Percentiles rank a stretch among this genome's conserved stretches.
phyloP scores from a whole-genome alignment of 2,113 vertebrate species.

The Tautogolabrus adspersus region DNA sequence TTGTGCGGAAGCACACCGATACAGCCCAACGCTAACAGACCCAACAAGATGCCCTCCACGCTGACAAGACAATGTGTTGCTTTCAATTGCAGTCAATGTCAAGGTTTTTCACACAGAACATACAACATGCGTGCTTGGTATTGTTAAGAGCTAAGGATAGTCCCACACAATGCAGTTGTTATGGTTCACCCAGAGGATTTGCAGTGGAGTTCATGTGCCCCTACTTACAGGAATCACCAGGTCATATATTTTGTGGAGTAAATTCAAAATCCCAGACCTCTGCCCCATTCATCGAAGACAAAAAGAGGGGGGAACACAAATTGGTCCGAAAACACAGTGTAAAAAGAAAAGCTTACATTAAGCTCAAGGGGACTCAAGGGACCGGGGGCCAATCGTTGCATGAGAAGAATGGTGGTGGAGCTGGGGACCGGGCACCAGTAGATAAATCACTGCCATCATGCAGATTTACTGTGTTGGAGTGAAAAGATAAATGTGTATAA shows the following conservation, averaged over 20 bases:
- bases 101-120: slow-evolving; percentile 57
- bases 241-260: slow-evolving; percentile 81
- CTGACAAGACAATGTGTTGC: slow-evolving; percentile 61
- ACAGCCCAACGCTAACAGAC: slow-evolving; percentile 21
- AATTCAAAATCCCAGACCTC: slow-evolving; percentile 79
- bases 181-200: slow-evolving; percentile 72
- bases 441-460: slow-evolving; percentile 95
- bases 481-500: slow-evolving; percentile 97
- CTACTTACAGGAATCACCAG: slow-evolving; percentile 67
- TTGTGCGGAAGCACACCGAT: slow-evolving; percentile 31
- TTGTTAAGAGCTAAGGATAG: slow-evolving; percentile 68
- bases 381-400: slow-evolving; percentile 84
- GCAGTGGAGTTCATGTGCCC: slow-evolving; percentile 62
- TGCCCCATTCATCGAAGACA: slow-evolving; percentile 82
- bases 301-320: slow-evolving; percentile 82
- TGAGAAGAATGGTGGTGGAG: slow-evolving; percentile 85
- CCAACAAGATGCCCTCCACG: slow-evolving; percentile 39
- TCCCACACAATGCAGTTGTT: slow-evolving; percentile 71
- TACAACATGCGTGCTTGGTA: slow-evolving; percentile 42
- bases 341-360: slow-evolving; percentile 88
- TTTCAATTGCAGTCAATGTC: slow-evolving; percentile 67
- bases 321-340: slow-evolving; percentile 87
- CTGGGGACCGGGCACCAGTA: slow-evolving; percentile 82
- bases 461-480: slow-evolving; percentile 91
- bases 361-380: slow-evolving; percentile 91